Conservation (phyloP, 1,140 invertebrate genomes). For the Papilio machaon region DNA sequence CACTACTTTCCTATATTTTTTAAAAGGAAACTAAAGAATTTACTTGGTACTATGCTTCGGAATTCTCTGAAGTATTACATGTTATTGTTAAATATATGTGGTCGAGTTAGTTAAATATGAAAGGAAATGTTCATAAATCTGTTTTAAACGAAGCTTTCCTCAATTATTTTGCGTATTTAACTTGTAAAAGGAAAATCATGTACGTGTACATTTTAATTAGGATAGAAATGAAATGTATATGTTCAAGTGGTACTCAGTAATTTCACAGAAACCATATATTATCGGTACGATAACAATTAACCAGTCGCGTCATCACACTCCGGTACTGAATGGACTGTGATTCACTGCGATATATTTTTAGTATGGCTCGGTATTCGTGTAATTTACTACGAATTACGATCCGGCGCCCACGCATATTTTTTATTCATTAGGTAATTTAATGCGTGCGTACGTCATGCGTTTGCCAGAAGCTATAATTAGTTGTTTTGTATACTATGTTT, state of each 20-base stretch:
- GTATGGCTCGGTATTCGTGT: constrained; percentile 62
- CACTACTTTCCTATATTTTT: background rate
- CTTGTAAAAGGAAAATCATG: background rate
- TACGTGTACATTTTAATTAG: background rate
- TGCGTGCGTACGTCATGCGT: constrained; percentile 29
- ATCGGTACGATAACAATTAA: constrained; percentile 55
- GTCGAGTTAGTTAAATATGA: background rate
- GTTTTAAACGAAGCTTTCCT: background rate
- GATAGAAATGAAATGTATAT: background rate
- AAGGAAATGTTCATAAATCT: background rate
- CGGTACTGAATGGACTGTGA: constrained; percentile 67
- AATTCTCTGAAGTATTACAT: background rate
- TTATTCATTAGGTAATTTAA: constrained; percentile 46
- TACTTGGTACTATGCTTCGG: background rate
- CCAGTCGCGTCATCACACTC: constrained; percentile 61
- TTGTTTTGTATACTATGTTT: constrained; percentile 29
- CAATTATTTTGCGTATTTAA: background rate
- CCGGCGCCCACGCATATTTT: constrained; percentile 56
- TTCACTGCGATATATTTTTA: constrained; percentile 74
- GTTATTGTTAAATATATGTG: background rate
- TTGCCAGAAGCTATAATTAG: constrained; percentile 34
- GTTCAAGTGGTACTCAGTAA: constrained; percentile 45
- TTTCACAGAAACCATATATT: constrained; percentile 60
- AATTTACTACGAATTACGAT: constrained; percentile 75
- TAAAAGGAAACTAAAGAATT: background rate